Conservation (phyloP, 2,888 invertebrate species). For the Macrophya annulata region DNA sequence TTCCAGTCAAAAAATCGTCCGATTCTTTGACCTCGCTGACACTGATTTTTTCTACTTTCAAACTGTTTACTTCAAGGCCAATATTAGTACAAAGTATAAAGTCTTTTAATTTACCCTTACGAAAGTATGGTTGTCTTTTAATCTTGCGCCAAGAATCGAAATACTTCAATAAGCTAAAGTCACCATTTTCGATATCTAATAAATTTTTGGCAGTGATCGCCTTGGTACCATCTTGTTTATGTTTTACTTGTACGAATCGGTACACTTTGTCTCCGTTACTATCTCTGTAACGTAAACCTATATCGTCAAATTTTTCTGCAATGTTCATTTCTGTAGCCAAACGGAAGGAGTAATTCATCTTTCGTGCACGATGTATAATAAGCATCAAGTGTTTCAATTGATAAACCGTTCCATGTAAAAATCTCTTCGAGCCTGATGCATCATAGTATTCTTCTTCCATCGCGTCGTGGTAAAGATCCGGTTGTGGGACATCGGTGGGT, state of each 20-base stretch:
- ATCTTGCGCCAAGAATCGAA: background rate
- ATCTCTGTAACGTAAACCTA: slow-evolving; percentile 34
- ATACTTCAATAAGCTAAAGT: background rate
- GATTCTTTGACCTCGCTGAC: background rate
- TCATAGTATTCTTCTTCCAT: background rate
- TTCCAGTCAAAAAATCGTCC: background rate
- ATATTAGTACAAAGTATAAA: slow-evolving; percentile 17
- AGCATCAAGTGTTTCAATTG: no score
- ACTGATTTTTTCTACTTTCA: background rate
- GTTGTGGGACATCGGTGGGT: no score
- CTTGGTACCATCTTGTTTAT: background rate
- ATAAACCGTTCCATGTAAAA: no score
- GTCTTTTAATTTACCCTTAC: background rate
- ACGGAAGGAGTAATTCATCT: slow-evolving; percentile 33
- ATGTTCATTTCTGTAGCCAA: slow-evolving; percentile 54
- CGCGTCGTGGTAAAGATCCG: no score
- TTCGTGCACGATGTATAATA: no score
- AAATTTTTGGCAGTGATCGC: background rate
- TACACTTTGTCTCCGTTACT: no score
- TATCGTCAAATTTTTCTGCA: slow-evolving; percentile 55
- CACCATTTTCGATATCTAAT: background rate
- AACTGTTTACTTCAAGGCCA: background rate
- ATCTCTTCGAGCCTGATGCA: background rate
- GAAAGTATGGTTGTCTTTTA: background rate
- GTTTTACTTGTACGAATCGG: background rate